These are phyloP conservation scores for Tenthredo notha DNA, from an alignment of 2,888 invertebrate genomes.

Conservation along the genomic window DNA sequence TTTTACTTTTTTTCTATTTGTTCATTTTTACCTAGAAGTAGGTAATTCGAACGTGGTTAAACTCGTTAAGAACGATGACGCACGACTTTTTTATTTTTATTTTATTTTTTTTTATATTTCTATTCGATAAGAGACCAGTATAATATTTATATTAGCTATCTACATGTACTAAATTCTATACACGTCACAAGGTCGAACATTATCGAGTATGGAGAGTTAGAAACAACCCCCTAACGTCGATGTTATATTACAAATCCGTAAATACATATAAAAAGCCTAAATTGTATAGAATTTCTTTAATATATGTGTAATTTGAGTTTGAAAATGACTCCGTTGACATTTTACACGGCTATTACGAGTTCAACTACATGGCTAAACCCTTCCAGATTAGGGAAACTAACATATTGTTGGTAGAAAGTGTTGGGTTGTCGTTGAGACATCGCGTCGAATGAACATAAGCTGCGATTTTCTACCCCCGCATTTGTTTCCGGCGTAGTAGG, in stretches of 20 bases:
- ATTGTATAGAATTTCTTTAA: not conserved
- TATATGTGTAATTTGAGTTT: not conserved
- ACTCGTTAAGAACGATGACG: slow-evolving; percentile 21
- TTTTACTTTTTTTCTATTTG: not conserved
- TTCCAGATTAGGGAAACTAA: not conserved
- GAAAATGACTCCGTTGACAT: not conserved
- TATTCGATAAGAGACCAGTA: slow-evolving; percentile 7
- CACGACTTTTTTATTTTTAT: not conserved
- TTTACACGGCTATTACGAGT: not conserved
- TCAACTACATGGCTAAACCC: not conserved
- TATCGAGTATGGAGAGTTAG: not conserved
- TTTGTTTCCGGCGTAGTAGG: not conserved
- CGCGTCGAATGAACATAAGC: slow-evolving; percentile 21
- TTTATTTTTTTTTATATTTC: too few species aligned
- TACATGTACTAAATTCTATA: not conserved
- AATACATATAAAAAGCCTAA: not conserved
- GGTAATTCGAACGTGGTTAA: not conserved
- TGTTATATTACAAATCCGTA: not conserved
- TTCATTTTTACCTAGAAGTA: not conserved
- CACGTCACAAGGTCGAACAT: not conserved
- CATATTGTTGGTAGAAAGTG: not conserved
- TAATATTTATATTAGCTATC: not conserved
- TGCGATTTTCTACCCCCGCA: not conserved
- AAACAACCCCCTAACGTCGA: not conserved
- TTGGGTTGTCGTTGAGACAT: not conserved